phyloP scores from a whole-genome alignment of 2,113 vertebrate species.

The Cathartes aura region DNA sequence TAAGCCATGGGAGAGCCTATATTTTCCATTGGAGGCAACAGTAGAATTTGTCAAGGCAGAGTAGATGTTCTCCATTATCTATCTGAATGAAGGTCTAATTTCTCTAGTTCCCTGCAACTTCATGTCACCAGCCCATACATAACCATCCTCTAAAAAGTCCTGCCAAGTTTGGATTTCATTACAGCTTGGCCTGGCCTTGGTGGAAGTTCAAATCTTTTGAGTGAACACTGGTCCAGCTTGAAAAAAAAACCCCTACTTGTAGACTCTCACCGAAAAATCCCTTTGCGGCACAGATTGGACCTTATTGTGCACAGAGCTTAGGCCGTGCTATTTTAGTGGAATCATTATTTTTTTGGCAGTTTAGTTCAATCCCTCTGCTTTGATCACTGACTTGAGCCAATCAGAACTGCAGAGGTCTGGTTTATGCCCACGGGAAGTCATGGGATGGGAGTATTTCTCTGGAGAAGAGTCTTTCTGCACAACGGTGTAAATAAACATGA shows the following conservation, averaged over 20 bases:
- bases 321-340: background rate
- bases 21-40: background rate
- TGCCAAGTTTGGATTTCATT: background rate
- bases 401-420: background rate
- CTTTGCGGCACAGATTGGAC: background rate
- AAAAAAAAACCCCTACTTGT: background rate
- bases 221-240: background rate
- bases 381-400: background rate
- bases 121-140: background rate
- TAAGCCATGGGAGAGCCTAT: background rate
- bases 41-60: background rate
- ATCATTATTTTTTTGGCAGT: background rate
- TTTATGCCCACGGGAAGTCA: background rate
- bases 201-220: background rate
- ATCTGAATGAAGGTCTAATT: background rate
- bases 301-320: background rate
- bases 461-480: background rate
- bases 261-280: background rate
- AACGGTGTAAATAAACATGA: fast-evolving
- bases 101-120: background rate
- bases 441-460: background rate
- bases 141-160: background rate
- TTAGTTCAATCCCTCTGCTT: background rate
- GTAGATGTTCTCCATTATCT: background rate
- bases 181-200: background rate